Evolutionary conservation across 1,140 invertebrate genomes (phyloP), one percentile per base, ranked within the genome.

Genomic region (Drosophila persimilis): DNA sequence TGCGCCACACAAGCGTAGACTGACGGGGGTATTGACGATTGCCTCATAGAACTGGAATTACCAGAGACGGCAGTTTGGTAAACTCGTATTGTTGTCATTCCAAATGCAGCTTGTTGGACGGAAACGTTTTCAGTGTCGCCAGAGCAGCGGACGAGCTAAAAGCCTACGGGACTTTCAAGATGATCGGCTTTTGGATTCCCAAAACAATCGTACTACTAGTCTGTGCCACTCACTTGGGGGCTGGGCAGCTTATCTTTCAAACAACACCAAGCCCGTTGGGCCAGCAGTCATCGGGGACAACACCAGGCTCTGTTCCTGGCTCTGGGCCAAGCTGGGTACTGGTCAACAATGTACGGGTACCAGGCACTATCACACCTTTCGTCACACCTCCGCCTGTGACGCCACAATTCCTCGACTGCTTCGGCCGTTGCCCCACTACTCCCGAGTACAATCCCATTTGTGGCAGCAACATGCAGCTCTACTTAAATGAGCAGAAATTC

Each of bases 401-500:
- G 1, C 85, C 77, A 22, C 24, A 61, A 45, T 92, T 79, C 41
- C 58, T 80, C 0, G 46, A 81, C 9, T 94, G 93, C 71, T 83
- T 93, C 4, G 80, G 59, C 2, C 58, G 57, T 0, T 94, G 94
- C 66, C 91, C 93, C 50, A 91, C 92, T 0, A 95, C 95, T 1
- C 71, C 91, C 0, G 93, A 95, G 70, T 95, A 95, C 73, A 94
- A 94, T 89, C 95, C 95, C 29, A 93, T 96, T 4, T 96, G 95
- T 80, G 95, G 95, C 4, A 92, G 93, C 2, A 93, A 96, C 71
- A 90, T 91, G 4, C 88, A 93, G 7, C 93, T 93, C 0, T 96
- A 96, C 73, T 72, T 77, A 1, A 96, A 96, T 89, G 84, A 92
- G 15, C 93, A 93, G 57, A 92, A 85, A 56, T 90, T 96, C 5